A percentile compares a stretch with the other conserved stretches of the same genome.
Conservation (phyloP, 2,888 invertebrate genomes). For the Scaptomyza caliginosa region DNA sequence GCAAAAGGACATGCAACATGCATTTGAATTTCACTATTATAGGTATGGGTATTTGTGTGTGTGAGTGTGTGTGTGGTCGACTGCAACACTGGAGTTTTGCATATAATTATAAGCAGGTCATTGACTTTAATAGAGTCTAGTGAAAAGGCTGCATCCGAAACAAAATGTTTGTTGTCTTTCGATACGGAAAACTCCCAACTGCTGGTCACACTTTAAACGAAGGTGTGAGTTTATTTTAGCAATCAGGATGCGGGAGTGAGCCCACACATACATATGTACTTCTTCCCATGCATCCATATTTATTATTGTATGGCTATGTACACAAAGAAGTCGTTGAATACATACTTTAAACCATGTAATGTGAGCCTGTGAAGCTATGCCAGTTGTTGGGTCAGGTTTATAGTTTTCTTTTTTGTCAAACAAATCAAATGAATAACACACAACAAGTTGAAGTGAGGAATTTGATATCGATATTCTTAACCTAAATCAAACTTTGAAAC, state of each 20-base stretch:
- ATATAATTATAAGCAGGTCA: slow-evolving; percentile 79
- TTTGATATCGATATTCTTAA: no score
- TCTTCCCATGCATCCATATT: slow-evolving; percentile 6
- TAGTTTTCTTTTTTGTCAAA: no score
- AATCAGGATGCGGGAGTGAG: slow-evolving; percentile 4
- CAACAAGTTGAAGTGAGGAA: no score
- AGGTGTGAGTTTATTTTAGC: slow-evolving; percentile 30
- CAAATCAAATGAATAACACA: no score
- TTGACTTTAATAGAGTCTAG: slow-evolving; percentile 60
- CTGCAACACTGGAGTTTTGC: slow-evolving; percentile 53
- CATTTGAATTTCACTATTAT: slow-evolving; percentile 54
- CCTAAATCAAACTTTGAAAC: no score
- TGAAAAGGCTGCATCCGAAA: slow-evolving; percentile 35
- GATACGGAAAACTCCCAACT: slow-evolving; percentile 23
- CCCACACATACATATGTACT: no score
- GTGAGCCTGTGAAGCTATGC: no score
- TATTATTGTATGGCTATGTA: no score
- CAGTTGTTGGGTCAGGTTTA: no score
- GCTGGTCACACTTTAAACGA: slow-evolving; percentile 7
- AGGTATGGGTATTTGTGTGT: slow-evolving; percentile 18
- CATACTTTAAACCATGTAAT: no score
- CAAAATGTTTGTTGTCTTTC: slow-evolving; percentile 1
- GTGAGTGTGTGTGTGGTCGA: slow-evolving; percentile 32
- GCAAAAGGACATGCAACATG: slow-evolving; percentile 63
- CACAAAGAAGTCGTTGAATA: background rate